phyloP scores from a whole-genome alignment of 2,888 invertebrate genomes.

The Chymomyza caudatula region DNA sequence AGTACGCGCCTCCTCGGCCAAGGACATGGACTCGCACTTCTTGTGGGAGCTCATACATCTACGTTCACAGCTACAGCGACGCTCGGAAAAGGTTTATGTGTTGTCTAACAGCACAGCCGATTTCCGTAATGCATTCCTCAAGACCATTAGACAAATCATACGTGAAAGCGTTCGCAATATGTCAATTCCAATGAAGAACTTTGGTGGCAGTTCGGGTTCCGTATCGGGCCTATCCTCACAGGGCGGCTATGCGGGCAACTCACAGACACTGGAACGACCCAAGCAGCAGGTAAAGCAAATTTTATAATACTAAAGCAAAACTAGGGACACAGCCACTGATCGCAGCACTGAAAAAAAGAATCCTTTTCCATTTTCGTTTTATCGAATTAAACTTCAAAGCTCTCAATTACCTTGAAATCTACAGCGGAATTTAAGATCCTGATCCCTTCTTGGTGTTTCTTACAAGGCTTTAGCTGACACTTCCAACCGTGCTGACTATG shows the following conservation, averaged over 20 bases:
- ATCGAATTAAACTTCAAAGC: too few species aligned
- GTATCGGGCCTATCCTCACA: constrained; percentile 78
- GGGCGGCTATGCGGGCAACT: constrained; percentile 78
- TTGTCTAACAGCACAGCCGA: constrained; percentile 97
- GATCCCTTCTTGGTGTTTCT: too few species aligned
- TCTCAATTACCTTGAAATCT: too few species aligned
- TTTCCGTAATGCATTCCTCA: constrained; percentile 97
- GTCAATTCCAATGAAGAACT: constrained; percentile 91
- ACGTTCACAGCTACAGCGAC: constrained; percentile 93
- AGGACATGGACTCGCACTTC: constrained; percentile 97
- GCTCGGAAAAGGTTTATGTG: constrained; percentile 97
- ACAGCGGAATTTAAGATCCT: too few species aligned
- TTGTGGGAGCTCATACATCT: constrained; percentile 98
- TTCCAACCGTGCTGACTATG: too few species aligned
- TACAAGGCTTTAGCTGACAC: too few species aligned
- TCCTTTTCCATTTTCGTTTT: neutral
- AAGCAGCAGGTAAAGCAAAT: constrained; percentile 81
- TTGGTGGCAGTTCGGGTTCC: constrained; percentile 80
- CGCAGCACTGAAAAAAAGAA: neutral
- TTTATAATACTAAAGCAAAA: too few species aligned
- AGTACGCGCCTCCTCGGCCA: constrained; percentile 94
- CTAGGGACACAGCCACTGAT: neutral
- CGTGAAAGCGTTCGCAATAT: constrained; percentile 97
- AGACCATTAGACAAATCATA: constrained; percentile 97
- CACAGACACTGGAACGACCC: constrained; percentile 82